phyloP scores from a whole-genome alignment of 1,140 invertebrate species.

The Lucilia cuprina region DNA sequence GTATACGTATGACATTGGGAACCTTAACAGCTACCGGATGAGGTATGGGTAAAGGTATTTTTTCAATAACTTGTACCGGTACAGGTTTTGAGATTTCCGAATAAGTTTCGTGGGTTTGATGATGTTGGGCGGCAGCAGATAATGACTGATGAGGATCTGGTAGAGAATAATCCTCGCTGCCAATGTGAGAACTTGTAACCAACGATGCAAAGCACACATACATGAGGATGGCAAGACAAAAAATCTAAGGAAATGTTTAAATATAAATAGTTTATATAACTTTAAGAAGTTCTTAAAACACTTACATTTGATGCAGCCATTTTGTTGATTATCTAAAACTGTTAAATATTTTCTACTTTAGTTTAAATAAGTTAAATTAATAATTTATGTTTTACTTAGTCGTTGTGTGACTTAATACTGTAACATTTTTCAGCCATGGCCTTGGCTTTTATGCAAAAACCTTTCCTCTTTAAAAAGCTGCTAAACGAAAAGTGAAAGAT shows the following conservation, averaged over 20 bases:
- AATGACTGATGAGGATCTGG: slow-evolving; percentile 2
- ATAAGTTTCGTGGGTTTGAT: slow-evolving; percentile 64
- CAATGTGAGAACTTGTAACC: slow-evolving; percentile 3
- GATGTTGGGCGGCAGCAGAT: background rate
- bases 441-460: slow-evolving; percentile 36
- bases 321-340: background rate
- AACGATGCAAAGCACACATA: background rate
- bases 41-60: slow-evolving; percentile 76
- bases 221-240: background rate
- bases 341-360: background rate
- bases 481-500: slow-evolving; percentile 13
- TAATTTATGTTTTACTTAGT: background rate
- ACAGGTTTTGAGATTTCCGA: slow-evolving; percentile 73
- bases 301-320: slow-evolving; percentile 14
- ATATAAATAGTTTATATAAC: background rate
- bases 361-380: no score
- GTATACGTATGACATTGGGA: slow-evolving; percentile 75
- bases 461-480: background rate
- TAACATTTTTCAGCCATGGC: slow-evolving; percentile 20
- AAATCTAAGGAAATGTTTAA: background rate
- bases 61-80: slow-evolving; percentile 76
- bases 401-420: slow-evolving; percentile 33
- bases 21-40: slow-evolving; percentile 77
- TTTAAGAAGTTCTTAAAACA: background rate
- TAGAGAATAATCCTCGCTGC: background rate